Base-by-base conservation (phyloP, 1,140 invertebrate species). In the Phortica variegata region DNA sequence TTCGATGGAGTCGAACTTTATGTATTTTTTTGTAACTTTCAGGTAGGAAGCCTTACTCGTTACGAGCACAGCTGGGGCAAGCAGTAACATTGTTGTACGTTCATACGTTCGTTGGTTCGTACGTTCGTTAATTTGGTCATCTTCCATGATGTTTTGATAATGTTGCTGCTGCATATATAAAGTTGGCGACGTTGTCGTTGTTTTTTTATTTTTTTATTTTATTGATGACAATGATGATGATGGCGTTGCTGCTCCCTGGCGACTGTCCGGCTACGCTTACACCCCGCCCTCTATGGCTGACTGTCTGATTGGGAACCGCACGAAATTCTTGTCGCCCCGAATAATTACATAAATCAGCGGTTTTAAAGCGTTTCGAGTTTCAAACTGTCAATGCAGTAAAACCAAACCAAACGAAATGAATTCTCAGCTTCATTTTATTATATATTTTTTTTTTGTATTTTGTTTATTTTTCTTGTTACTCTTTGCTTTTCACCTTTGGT, bases 101-200 rank as follows among this genome's bases (percentile, higher is more conserved):
- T n/a, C n/a, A n/a, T n/a, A n/a, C n/a, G 10, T 26, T 26, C 23
- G 5, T 26, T 26, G 23, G 23, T 26, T 26, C 10, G 23, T 26
- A 26, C 5, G 5, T 26, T 60, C 54, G 63, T 68, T 68, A 68
- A 68, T 68, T 68, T 68, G 63, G 63, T 68, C 63, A 68, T 68
- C 63, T 68, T 63, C 63, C 63, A 68, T 68, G 63, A 68, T 68
- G 63, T 68, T 68, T 68, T 68, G 63, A 68, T 68, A 68, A 68
- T 68, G 60, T 54, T 54, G 61, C 52, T 36, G 48, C 29, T 40
- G 43, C 45, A 10, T 26, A 26, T 26, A 26, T 10, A 5, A 26
- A 6, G 23, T 26, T 53, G 49, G 26, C 32, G 43, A 36, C 37
- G 42, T 19, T 19, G 20, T 43, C 37, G 42, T 39, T 54, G 42